Base-by-base conservation (phyloP, 2,113 vertebrate genomes). In the Labrus mixtus region DNA sequence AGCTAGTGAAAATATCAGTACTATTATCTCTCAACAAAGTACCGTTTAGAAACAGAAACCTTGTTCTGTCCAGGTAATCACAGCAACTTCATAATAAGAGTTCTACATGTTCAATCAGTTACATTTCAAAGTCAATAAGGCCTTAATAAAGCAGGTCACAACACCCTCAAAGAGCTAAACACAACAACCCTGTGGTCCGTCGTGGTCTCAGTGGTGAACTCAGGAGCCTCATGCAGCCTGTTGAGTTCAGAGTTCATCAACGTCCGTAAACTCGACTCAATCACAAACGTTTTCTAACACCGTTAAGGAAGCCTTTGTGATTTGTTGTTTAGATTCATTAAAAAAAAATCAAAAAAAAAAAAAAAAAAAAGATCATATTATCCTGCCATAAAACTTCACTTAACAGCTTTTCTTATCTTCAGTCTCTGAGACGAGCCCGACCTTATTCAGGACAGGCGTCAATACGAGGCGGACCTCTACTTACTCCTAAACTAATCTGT, bases 261-360 rank as follows among this genome's bases (percentile, higher is more conserved):
- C 56, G 73, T 78, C 83, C 87, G 82, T 90, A 93, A 88, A 78
- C 91, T 91, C 79, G 81, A 75, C 66, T 76, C 82, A 46, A 87
- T 87, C 88, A 81, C 79, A 81, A 90, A 88, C 89, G 82, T 73
- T 86, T 84, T 67, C 62, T 80, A 88, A 86, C 90, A 92, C 71
- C 67, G 82, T 76, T 68, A 78, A 83, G 93, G 93, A 95, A 96
- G 95, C 93, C 81, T 92, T 90, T 88, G 93, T 96, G 93, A 95
- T 94, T 88, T 72, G 93, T 90, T 94, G 94, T 93, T 91, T 90
- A 29, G 89, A 91, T 93, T 92, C n/a, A 13, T 1, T 17, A 22
- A 55, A 43, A 8, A 68, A 64, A 46, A 41, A 29, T n/a, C n/a
- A n/a, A n/a, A n/a, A n/a, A n/a, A n/a, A n/a, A n/a, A 22, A 55